phyloP scores from a whole-genome alignment of 2,797 vertebrate species.

The Gila robusta region DNA sequence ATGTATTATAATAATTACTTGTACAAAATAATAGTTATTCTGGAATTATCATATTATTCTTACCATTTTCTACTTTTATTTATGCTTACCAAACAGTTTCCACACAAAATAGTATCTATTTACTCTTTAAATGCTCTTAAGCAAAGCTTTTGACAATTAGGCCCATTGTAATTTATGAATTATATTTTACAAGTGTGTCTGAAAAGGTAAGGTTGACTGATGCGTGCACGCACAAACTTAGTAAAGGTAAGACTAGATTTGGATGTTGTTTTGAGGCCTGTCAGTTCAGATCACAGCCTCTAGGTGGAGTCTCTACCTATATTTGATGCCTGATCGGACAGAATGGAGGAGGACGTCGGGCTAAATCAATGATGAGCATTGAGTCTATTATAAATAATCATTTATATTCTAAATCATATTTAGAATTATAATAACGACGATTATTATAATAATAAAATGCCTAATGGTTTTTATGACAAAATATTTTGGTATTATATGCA shows the following conservation, averaged over 20 bases:
- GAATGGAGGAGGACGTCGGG: neutral
- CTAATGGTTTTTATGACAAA: neutral
- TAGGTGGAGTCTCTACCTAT: conserved; percentile 56
- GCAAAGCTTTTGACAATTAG: neutral
- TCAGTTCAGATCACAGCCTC: conserved; percentile 37
- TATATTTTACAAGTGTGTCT: neutral
- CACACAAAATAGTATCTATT: neutral
- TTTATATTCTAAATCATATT: conserved; percentile 14
- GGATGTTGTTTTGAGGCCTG: neutral
- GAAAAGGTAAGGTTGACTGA: neutral
- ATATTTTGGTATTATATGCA: conserved; percentile 7
- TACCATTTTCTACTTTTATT: neutral
- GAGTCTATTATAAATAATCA: neutral
- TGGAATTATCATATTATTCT: neutral
- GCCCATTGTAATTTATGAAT: neutral
- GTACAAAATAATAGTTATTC: neutral
- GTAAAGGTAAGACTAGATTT: neutral
- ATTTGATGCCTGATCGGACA: conserved; percentile 17
- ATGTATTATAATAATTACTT: neutral
- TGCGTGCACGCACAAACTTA: neutral
- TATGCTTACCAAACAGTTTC: neutral
- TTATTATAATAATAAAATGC: conserved; percentile 30
- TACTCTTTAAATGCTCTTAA: neutral
- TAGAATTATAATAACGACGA: conserved; percentile 33
- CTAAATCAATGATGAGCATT: conserved; percentile 15